Evolutionary conservation across 37 sponge, comb jelly and placozoan genomes (phyloP), one percentile per base, ranked within the genome.

Genomic region (Tethya wilhelma): DNA sequence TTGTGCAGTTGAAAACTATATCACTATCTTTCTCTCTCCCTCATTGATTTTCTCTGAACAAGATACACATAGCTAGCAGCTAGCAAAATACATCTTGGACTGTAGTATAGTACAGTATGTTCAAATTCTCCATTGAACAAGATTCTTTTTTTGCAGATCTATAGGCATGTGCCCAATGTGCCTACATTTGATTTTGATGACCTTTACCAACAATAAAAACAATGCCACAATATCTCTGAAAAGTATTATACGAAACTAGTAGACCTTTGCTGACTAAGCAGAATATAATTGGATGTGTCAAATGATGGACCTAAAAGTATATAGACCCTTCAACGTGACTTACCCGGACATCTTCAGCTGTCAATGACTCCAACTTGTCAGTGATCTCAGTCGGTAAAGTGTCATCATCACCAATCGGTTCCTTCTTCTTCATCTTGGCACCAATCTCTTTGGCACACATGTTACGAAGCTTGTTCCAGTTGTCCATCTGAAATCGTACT

Each of bases 391-490:
- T 49, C 26, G 90, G 84, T 4, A 93, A 12, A 33, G 69, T 37
- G 31, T 64, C 75, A 57, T 78, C 75, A 22, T 87, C 89, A 30
- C 95, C 95, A 65, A 73, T 74, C 0, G 91, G 87, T 43, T 94
- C 95, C 65, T 94, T 94, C 41, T 79, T 79, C 91, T 94, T 97
- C 98, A 90, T 97, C 71, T 90, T 92, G 29, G 68, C 58, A 7
- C 98, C 95, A 73, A 96, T 93, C 60, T 81, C 88, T 38, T 90
- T 96, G 64, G 82, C 83, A 53, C 89, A 88, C 7, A 84, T 25
- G 29, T 91, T 90, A 73, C 89, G 85, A 17, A 89, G 57, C 67
- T 98, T 98, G 83, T 98, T 98, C 92, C 91, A 96, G 60, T 98
- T 93, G 78, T 98, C 99, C 62, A 77, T 82, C 72, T 88, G 82